phyloP scores from a whole-genome alignment of 1,140 invertebrate genomes.

The Mya arenaria region DNA sequence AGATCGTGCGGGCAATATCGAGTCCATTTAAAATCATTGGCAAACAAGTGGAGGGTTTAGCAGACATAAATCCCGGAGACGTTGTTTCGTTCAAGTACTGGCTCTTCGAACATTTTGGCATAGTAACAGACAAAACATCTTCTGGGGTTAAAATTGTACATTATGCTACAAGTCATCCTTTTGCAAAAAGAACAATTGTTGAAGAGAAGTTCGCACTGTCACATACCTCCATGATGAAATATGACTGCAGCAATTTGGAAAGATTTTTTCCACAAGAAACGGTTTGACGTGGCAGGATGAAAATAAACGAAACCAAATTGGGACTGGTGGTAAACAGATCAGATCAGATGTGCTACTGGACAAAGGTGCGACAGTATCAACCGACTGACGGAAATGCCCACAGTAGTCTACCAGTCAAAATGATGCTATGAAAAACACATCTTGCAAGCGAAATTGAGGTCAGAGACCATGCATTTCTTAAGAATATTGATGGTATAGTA shows the following conservation, averaged over 20 bases:
- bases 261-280: not conserved
- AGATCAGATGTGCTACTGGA: constrained; percentile 38
- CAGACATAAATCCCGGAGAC: no score
- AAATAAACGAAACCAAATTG: constrained; percentile 30
- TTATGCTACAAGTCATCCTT: no score
- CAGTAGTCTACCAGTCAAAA: not conserved
- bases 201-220: no score
- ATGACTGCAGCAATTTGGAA: not conserved
- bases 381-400: not conserved
- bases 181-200: no score
- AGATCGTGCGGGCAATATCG: no score
- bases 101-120: no score
- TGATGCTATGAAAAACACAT: not conserved
- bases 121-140: no score
- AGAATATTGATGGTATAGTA: not conserved
- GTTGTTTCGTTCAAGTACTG: no score
- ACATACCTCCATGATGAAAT: no score
- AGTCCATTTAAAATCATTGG: no score
- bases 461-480: not conserved
- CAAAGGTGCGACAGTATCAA: not conserved
- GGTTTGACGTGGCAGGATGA: not conserved
- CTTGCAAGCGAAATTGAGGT: not conserved
- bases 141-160: no score
- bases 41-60: no score
- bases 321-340: not conserved